phyloP scores from a whole-genome alignment of 1,140 invertebrate genomes.

The Scaptodrosophila lebanonensis region DNA sequence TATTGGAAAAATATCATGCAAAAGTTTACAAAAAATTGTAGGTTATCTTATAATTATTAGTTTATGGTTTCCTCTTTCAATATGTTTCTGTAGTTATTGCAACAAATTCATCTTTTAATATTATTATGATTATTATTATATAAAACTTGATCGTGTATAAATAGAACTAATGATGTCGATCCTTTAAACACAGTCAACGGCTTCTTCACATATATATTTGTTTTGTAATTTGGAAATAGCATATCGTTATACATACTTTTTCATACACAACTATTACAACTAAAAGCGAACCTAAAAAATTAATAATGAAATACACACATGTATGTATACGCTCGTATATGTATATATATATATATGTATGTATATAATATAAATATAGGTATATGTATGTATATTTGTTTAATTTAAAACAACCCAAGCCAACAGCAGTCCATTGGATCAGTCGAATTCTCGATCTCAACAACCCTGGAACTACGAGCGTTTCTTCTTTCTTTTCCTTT shows the following conservation, averaged over 20 bases:
- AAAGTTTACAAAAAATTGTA: constrained; percentile 36
- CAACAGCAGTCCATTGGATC: too few relatives aligned
- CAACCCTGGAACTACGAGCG: neutral
- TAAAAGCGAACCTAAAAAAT: constrained; percentile 24
- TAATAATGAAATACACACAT: constrained; percentile 19
- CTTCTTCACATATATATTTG: constrained; percentile 15
- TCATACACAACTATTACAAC: neutral
- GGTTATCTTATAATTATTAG: constrained; percentile 6
- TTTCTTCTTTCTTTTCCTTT: neutral
- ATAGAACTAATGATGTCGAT: constrained; percentile 4
- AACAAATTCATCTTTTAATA: too few relatives aligned
- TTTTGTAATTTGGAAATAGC: constrained; percentile 64
- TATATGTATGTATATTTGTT: neutral
- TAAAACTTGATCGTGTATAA: neutral
- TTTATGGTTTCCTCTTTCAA: neutral
- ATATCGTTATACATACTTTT: constrained; percentile 17
- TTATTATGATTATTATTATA: too few relatives aligned
- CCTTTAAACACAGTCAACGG: constrained; percentile 18
- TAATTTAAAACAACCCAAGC: constrained; percentile 17
- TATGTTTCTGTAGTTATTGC: too few relatives aligned
- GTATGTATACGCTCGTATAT: too few relatives aligned
- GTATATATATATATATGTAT: constrained; percentile 9
- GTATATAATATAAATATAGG: too few relatives aligned
- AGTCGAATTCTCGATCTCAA: neutral
- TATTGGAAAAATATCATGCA: constrained; percentile 57